Evolutionary conservation across 2,888 invertebrate genomes (phyloP), one percentile per base, ranked within the genome.

Genomic region (Laspeyria flexula): DNA sequence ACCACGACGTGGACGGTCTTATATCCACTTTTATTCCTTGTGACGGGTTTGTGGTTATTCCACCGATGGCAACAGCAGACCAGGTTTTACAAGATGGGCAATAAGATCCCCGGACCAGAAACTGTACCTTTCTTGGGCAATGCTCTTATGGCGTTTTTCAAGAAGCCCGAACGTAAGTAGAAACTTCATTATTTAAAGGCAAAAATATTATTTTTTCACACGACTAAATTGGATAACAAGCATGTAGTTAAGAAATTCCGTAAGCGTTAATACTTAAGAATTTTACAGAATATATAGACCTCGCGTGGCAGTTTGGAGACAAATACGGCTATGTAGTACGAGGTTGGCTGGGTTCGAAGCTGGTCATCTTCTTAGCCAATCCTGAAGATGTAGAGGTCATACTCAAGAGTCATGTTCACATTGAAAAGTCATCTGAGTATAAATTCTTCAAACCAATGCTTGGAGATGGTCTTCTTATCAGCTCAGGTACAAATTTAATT

Each of bases 361-460:
- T 96, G 1, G 6, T 95, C 0, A 88, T 96, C 12, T 96, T 96
- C 80, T 83, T 96, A 1, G 85, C 92, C 0, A 95, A 96, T 64
- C 96, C 96, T 23, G 89, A 94, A 1, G 96, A 96, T 71, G 94
- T 95, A 13, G 96, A 96, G 77, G 88, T 96, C 0, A 95, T 96
- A 41, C 86, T 96, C 7, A 95, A 95, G 67, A 96, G 96, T 52
- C 94, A 95, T 52, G 94, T 94, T 9, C 95, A 96, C 75, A 94
- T 96, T 57, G 95, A 96, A 79, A 96, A 96, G 76, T 93, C 96
- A 0, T 75, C 93, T 1, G 96, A 96, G 62, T 96, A 96, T 75
- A 87, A 92, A 51, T 96, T 95, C 82, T 96, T 96, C 81, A 93
- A 96, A 71, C 96, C 96, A 0, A 96, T 96, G 96, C 94, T 96